phyloP scores from a whole-genome alignment of 2,888 invertebrate genomes.

The Cenopis cana region DNA sequence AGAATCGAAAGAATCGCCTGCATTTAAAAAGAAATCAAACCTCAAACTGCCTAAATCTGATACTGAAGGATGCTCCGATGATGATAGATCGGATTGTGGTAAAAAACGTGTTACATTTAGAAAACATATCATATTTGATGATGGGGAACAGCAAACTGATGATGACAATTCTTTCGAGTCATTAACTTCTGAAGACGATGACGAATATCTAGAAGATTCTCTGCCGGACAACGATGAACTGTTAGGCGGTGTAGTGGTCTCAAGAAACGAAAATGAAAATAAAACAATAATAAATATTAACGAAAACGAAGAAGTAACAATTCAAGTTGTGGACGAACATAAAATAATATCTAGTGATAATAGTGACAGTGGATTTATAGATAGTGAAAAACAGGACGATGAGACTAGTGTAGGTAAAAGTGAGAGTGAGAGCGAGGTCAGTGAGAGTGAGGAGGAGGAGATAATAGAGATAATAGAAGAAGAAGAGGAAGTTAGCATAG shows the following conservation, averaged over 20 bases:
- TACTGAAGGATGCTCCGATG: slow-evolving; percentile 76
- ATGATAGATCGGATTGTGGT: slow-evolving; percentile 75
- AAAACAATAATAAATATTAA: slow-evolving; percentile 69
- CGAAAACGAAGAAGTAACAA: slow-evolving; percentile 59
- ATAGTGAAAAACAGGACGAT: slow-evolving; percentile 70
- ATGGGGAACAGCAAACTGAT: slow-evolving; percentile 80
- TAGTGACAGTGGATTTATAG: slow-evolving; percentile 82
- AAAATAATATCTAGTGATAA: slow-evolving; percentile 76
- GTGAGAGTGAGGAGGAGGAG: slow-evolving; percentile 60
- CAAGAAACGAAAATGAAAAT: slow-evolving; percentile 59
- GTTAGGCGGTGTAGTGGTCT: slow-evolving; percentile 60
- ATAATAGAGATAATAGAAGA: slow-evolving; percentile 63
- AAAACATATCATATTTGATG: slow-evolving; percentile 81
- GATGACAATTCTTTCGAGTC: slow-evolving; percentile 79
- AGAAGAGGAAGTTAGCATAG: slow-evolving; percentile 58
- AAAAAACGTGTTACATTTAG: slow-evolving; percentile 80
- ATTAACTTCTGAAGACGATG: slow-evolving; percentile 69
- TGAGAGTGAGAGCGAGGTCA: slow-evolving; percentile 52
- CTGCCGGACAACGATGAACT: slow-evolving; percentile 67
- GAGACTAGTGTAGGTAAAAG: slow-evolving; percentile 64
- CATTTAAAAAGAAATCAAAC: slow-evolving; percentile 71
- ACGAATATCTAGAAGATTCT: slow-evolving; percentile 69
- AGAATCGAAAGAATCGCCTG: slow-evolving; percentile 59
- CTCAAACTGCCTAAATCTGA: slow-evolving; percentile 75
- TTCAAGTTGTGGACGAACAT: slow-evolving; percentile 64